Conservation (phyloP, 2,797 vertebrate genomes). For the Takifugu rubripes region DNA sequence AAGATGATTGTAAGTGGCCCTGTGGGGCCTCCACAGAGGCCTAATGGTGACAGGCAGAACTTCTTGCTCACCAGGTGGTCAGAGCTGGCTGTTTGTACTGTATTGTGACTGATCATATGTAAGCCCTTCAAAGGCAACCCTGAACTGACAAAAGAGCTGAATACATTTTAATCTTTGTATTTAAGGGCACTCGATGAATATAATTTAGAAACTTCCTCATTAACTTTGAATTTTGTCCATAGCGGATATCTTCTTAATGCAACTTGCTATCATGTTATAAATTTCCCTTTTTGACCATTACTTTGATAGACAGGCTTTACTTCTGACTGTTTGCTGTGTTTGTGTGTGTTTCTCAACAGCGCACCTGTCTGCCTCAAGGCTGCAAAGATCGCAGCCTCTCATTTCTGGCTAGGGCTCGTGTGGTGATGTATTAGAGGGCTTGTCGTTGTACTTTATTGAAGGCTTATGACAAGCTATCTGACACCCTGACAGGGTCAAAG, state of each 20-base stretch:
- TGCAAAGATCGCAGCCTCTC: slow-evolving; percentile 64
- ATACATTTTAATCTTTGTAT: slow-evolving; percentile 22
- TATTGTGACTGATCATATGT: slow-evolving; percentile 40
- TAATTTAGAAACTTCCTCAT: background rate
- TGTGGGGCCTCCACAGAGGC: slow-evolving; percentile 41
- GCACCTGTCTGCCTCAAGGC: slow-evolving; percentile 81
- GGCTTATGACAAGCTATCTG: slow-evolving; percentile 72
- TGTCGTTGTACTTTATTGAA: slow-evolving; percentile 76
- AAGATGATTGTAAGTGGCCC: slow-evolving; percentile 46
- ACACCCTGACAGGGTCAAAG: slow-evolving; percentile 74
- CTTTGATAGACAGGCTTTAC: slow-evolving; percentile 20
- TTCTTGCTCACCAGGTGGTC: slow-evolving; percentile 59
- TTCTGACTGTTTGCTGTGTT: slow-evolving; percentile 15
- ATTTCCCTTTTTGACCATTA: slow-evolving; percentile 13
- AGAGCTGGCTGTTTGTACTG: slow-evolving; percentile 32
- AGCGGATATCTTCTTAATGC: background rate
- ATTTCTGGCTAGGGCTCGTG: slow-evolving; percentile 70
- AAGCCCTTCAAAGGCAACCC: slow-evolving; percentile 38
- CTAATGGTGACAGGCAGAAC: slow-evolving; percentile 35
- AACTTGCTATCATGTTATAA: background rate
- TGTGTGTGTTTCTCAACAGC: slow-evolving; percentile 31
- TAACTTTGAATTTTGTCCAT: background rate
- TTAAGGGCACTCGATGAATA: background rate
- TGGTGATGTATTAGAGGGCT: slow-evolving; percentile 71
- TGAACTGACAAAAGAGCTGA: slow-evolving; percentile 20